A percentile compares a stretch with the other conserved stretches of the same genome.
phyloP scores from a whole-genome alignment of 1,140 invertebrate genomes.

The Drosophila sulfurigaster region DNA sequence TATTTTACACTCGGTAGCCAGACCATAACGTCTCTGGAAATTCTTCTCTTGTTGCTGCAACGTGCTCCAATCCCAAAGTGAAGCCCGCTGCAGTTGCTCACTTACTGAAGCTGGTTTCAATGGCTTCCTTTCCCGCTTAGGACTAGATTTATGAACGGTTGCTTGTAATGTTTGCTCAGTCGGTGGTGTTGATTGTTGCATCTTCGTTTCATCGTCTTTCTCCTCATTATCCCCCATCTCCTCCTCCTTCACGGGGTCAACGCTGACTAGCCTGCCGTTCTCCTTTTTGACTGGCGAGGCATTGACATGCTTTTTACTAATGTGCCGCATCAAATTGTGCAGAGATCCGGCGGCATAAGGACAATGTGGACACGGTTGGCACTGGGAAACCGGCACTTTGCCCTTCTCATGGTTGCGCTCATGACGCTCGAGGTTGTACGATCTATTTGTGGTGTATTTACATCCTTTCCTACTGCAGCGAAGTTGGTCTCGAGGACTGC shows the following conservation, averaged over 20 bases:
- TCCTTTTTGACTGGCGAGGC: neutral
- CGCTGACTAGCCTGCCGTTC: neutral
- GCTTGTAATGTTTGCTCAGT: too few relatives aligned
- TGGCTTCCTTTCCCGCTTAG: neutral
- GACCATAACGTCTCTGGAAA: constrained; percentile 22
- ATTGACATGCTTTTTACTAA: constrained; percentile 32
- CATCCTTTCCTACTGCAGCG: constrained; percentile 36
- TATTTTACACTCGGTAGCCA: constrained; percentile 19
- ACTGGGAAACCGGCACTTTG: constrained; percentile 36
- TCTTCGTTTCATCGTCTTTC: too few relatives aligned
- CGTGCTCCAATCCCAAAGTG: constrained; percentile 35
- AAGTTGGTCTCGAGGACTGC: constrained; percentile 36
- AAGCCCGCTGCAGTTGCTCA: neutral
- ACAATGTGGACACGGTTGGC: constrained; percentile 43
- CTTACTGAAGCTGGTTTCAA: neutral
- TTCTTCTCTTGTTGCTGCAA: constrained; percentile 36
- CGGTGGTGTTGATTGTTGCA: too few relatives aligned
- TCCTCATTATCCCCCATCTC: neutral
- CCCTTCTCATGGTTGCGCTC: constrained; percentile 45
- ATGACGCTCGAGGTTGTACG: constrained; percentile 34
- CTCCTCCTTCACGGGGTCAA: neutral
- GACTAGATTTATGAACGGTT: too few relatives aligned
- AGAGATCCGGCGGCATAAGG: constrained; percentile 41
- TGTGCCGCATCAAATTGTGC: constrained; percentile 43
- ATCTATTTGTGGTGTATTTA: constrained; percentile 41